These are phyloP conservation scores for Hipposideros armiger DNA, from an alignment of 2,113 vertebrate species.

Conservation along the genomic window DNA sequence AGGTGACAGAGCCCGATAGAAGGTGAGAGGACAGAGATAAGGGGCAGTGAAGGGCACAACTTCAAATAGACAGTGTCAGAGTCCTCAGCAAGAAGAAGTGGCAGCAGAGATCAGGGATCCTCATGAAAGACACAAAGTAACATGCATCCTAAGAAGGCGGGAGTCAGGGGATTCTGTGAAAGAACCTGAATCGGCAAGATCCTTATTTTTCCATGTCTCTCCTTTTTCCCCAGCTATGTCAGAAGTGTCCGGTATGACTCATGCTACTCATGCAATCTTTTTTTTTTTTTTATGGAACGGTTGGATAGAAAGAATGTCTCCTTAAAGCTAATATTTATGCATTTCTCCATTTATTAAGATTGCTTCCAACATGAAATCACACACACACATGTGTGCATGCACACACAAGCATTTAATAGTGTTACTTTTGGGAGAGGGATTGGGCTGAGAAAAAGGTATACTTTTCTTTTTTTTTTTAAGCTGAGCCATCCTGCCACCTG, in stretches of 20 bases:
- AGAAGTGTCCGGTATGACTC: background rate
- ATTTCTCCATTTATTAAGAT: background rate
- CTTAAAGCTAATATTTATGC: background rate
- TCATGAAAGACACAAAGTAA: background rate
- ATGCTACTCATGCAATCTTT: too few species aligned
- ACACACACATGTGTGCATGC: background rate
- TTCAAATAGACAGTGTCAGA: background rate
- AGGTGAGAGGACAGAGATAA: background rate
- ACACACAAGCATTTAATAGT: background rate
- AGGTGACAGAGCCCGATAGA: background rate
- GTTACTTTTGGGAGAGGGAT: background rate
- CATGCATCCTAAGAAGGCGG: background rate
- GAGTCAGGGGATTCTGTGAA: background rate
- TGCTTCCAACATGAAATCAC: slow-evolving; percentile 11
- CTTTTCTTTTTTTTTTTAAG: background rate
- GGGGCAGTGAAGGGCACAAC: background rate
- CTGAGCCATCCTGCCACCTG: too few species aligned
- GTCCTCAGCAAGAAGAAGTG: background rate
- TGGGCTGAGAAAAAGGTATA: background rate
- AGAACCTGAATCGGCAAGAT: background rate
- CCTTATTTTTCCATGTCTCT: background rate
- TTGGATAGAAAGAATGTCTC: background rate
- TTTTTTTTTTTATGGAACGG: background rate
- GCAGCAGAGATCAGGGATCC: background rate
- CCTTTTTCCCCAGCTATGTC: background rate